A percentile compares a stretch with the other conserved stretches of the same genome.
Conservation (phyloP, 2,113 vertebrate genomes). For the Dendropsophus ebraccatus region DNA sequence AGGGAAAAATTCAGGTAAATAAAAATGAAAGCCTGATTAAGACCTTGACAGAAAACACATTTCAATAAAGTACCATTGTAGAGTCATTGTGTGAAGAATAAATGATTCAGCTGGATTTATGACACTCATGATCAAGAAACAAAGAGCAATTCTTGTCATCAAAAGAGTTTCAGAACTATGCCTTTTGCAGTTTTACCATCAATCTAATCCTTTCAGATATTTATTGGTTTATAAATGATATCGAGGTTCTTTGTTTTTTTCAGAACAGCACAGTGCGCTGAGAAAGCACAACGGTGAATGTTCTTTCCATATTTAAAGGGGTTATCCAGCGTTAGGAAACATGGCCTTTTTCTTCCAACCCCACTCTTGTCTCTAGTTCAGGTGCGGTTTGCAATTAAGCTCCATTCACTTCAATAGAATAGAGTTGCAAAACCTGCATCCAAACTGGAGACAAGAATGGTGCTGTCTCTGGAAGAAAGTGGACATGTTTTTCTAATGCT, state of each 20-base stretch:
- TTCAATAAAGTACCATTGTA: constrained; percentile 45
- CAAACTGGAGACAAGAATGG: too few relatives aligned
- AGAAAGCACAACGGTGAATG: neutral
- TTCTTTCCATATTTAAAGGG: neutral
- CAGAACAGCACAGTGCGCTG: neutral
- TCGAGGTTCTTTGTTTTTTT: neutral
- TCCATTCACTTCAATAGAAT: too few relatives aligned
- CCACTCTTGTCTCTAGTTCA: too few relatives aligned
- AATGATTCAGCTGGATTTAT: constrained; percentile 57
- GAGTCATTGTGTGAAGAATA: constrained; percentile 44
- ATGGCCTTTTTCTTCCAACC: too few relatives aligned
- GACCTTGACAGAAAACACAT: constrained; percentile 52
- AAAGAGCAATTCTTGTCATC: constrained; percentile 44
- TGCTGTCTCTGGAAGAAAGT: too few relatives aligned
- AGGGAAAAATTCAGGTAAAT: constrained; percentile 6
- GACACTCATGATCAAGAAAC: constrained; percentile 44
- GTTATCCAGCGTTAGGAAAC: too few relatives aligned
- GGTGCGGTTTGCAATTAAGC: too few relatives aligned
- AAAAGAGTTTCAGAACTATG: constrained; percentile 48
- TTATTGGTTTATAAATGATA: neutral
- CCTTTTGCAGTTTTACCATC: constrained; percentile 35
- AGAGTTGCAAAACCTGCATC: too few relatives aligned
- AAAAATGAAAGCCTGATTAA: constrained; percentile 52
- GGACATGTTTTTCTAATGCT: too few relatives aligned
- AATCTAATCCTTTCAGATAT: constrained; percentile 26